phyloP scores from a whole-genome alignment of 2,888 invertebrate genomes.

The Heliconius aoede region DNA sequence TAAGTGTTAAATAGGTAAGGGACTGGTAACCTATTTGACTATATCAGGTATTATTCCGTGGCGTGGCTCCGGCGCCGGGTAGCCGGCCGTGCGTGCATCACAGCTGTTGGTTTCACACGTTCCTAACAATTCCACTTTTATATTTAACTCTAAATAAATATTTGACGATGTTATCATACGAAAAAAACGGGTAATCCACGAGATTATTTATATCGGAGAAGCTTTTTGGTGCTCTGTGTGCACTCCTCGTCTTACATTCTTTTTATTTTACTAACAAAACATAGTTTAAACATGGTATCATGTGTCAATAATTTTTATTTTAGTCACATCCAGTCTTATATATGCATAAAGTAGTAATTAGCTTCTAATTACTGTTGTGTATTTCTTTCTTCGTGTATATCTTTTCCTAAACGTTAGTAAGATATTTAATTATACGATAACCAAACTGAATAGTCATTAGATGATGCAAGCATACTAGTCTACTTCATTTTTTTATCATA shows the following conservation, averaged over 20 bases:
- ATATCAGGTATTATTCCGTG: conserved; percentile 61
- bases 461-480: conserved; percentile 15
- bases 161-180: conserved; percentile 22
- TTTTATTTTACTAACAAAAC: not conserved
- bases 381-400: too few relatives aligned
- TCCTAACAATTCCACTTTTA: conserved; percentile 30
- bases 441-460: conserved; percentile 9
- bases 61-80: conserved; percentile 58
- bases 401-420: conserved; percentile 25
- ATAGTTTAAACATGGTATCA: conserved; percentile 9
- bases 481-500: not conserved
- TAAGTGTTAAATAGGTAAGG: conserved; percentile 58
- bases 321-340: conserved; percentile 5
- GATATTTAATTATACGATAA: conserved; percentile 24
- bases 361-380: not conserved
- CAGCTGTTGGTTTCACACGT: conserved; percentile 60
- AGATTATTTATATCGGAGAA: conserved; percentile 1
- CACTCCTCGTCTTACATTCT: not conserved
- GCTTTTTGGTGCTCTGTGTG: not conserved
- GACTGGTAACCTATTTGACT: conserved; percentile 74
- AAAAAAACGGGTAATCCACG: conserved; percentile 12
- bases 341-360: not conserved
- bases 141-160: conserved; percentile 6
- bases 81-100: conserved; percentile 51
- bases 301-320: conserved; percentile 24